These are phyloP conservation scores for Pseudomyrmex flavicornis DNA, from an alignment of 1,140 invertebrate genomes.

Conservation along the genomic window DNA sequence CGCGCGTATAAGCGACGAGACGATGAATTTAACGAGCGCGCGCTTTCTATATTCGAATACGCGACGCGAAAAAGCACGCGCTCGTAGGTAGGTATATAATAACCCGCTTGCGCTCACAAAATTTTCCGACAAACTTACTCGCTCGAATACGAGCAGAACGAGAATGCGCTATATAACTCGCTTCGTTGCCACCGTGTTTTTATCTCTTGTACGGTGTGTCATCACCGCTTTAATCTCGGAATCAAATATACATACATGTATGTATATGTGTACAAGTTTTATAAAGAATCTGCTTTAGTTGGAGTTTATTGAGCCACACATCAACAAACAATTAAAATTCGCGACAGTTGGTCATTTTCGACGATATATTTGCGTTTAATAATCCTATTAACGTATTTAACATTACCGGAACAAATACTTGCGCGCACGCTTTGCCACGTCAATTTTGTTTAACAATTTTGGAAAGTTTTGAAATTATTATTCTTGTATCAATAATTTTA, in stretches of 20 bases:
- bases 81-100: not conserved
- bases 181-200: not conserved
- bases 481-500: not conserved
- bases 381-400: not conserved
- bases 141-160: not conserved
- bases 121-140: slow-evolving; percentile 42
- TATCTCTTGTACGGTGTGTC: slow-evolving; percentile 12
- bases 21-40: slow-evolving; percentile 52
- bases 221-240: slow-evolving; percentile 20
- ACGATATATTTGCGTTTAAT: not conserved
- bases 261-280: no score
- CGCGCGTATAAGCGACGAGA: not conserved
- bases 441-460: not conserved
- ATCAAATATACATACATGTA: slow-evolving; percentile 26
- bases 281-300: slow-evolving; percentile 19
- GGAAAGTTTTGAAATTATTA: not conserved
- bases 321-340: slow-evolving; percentile 20
- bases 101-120: slow-evolving; percentile 23
- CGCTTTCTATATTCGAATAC: slow-evolving; percentile 28
- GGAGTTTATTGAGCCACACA: slow-evolving; percentile 26
- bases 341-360: slow-evolving; percentile 1
- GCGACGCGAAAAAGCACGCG: slow-evolving; percentile 12
- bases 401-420: not conserved
- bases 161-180: not conserved
- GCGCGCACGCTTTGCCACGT: no score